These are phyloP conservation scores for Xiphophorus maculatus DNA, from an alignment of 2,113 vertebrate species.

Conservation along the genomic window DNA sequence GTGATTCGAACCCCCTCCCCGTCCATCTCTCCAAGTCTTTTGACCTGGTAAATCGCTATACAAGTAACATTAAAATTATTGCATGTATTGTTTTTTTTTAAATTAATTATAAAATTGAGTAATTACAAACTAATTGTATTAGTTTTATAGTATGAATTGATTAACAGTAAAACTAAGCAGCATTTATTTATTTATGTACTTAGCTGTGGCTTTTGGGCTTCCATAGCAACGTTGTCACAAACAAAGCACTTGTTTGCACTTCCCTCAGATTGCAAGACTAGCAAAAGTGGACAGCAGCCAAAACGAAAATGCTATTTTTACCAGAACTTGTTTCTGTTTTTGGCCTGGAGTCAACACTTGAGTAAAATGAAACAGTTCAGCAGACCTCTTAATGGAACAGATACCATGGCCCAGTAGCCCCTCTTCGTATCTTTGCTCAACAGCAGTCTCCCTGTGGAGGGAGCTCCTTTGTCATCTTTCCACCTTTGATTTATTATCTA, in stretches of 20 bases:
- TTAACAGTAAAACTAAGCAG: neutral
- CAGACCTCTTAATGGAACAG: conserved; percentile 24
- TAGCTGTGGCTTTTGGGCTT: neutral
- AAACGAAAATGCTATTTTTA: conserved; percentile 56
- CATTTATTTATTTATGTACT: neutral
- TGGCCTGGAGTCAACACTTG: conserved; percentile 35
- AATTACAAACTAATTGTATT: neutral
- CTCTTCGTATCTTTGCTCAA: conserved; percentile 12
- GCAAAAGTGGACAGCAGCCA: conserved; percentile 46
- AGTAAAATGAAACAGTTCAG: conserved; percentile 34
- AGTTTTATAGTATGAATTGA: neutral
- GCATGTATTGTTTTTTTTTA: too few species aligned
- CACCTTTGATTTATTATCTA: conserved; percentile 67
- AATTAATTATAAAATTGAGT: neutral
- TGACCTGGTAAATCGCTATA: too few species aligned
- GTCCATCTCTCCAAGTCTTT: too few species aligned
- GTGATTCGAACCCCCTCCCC: too few species aligned
- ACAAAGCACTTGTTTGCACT: neutral
- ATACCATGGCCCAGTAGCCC: conserved; percentile 22
- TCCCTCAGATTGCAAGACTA: neutral
- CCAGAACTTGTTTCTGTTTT: conserved; percentile 29
- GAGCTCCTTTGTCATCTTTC: conserved; percentile 45
- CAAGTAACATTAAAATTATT: too few species aligned
- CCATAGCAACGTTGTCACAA: conserved; percentile 3
- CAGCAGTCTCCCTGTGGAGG: conserved; percentile 31